A percentile compares a stretch with the other conserved stretches of the same genome.
Conservation (phyloP, 2,797 vertebrate genomes). For the Sternotherus odoratus region DNA sequence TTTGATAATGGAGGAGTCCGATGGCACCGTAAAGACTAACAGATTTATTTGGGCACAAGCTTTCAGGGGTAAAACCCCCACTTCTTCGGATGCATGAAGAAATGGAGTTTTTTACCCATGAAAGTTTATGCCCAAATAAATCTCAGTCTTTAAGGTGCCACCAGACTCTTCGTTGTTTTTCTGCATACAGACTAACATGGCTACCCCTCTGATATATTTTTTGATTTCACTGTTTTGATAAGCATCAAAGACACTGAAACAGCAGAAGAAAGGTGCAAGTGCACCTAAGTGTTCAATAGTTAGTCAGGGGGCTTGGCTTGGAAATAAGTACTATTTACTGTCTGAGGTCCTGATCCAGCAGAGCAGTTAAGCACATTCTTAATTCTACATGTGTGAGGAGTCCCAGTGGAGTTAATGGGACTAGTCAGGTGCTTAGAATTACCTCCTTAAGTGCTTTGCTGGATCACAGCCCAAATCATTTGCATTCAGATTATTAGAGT, state of each 20-base stretch:
- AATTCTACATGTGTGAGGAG: neutral
- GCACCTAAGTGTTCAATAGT: fast-evolving
- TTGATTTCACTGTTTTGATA: constrained; percentile 9
- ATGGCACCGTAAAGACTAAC: too few species aligned
- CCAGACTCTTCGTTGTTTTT: too few species aligned
- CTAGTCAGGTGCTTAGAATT: neutral
- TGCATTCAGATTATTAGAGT: neutral
- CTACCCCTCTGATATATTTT: neutral
- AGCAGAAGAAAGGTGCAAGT: neutral
- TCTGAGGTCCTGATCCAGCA: neutral
- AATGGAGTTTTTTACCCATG: too few species aligned
- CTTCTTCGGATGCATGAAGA: too few species aligned
- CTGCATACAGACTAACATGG: too few species aligned
- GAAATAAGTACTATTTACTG: neutral
- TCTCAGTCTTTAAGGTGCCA: too few species aligned
- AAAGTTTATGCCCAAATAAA: too few species aligned
- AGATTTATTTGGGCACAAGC: too few species aligned
- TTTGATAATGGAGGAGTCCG: neutral
- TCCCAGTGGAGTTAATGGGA: neutral
- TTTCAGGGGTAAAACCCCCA: too few species aligned
- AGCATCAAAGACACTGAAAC: constrained; percentile 14
- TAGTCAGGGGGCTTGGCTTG: neutral
- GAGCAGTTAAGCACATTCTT: neutral
- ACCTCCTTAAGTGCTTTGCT: neutral
- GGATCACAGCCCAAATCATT: neutral